phyloP scores from a whole-genome alignment of 1,140 invertebrate genomes.

The Ganaspis sp. region DNA sequence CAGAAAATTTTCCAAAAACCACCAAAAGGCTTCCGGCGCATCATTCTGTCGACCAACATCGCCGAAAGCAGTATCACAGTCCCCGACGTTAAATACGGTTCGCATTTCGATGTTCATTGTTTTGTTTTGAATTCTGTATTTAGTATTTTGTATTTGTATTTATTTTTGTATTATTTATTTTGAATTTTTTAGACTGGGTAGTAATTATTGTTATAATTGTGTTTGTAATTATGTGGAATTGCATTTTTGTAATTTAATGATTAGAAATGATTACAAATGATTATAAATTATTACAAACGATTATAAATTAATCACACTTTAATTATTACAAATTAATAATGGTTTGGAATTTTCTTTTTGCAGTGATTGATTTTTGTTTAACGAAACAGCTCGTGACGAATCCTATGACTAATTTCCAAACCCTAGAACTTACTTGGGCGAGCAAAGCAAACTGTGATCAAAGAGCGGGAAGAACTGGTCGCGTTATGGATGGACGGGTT shows the following conservation, averaged over 20 bases:
- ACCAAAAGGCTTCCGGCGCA: slow-evolving; percentile 82
- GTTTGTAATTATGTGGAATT: too few relatives aligned
- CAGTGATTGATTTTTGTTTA: slow-evolving; percentile 97
- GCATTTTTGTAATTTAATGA: too few relatives aligned
- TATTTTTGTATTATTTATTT: too few relatives aligned
- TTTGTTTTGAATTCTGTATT: too few relatives aligned
- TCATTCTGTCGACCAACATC: slow-evolving; percentile 97
- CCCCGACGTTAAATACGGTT: slow-evolving; percentile 93
- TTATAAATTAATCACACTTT: too few relatives aligned
- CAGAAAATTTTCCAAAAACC: slow-evolving; percentile 81
- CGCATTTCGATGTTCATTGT: too few relatives aligned
- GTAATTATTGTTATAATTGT: too few relatives aligned
- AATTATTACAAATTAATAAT: too few relatives aligned
- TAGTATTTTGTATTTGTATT: too few relatives aligned
- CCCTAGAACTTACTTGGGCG: slow-evolving; percentile 90
- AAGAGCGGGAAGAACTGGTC: slow-evolving; percentile 92
- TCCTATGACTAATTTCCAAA: slow-evolving; percentile 85
- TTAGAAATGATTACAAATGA: too few relatives aligned
- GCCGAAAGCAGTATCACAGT: slow-evolving; percentile 98
- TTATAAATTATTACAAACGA: too few relatives aligned
- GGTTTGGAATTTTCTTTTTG: slow-evolving; percentile 59
- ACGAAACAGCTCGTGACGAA: slow-evolving; percentile 89
- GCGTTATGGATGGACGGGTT: slow-evolving; percentile 89
- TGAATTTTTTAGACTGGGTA: too few relatives aligned
- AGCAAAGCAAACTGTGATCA: slow-evolving; percentile 93